Percentiles rank a stretch among this genome's conserved stretches.
These are phyloP conservation scores for Trinectes maculatus DNA, from an alignment of 2,113 vertebrate species.

Conservation along the genomic window DNA sequence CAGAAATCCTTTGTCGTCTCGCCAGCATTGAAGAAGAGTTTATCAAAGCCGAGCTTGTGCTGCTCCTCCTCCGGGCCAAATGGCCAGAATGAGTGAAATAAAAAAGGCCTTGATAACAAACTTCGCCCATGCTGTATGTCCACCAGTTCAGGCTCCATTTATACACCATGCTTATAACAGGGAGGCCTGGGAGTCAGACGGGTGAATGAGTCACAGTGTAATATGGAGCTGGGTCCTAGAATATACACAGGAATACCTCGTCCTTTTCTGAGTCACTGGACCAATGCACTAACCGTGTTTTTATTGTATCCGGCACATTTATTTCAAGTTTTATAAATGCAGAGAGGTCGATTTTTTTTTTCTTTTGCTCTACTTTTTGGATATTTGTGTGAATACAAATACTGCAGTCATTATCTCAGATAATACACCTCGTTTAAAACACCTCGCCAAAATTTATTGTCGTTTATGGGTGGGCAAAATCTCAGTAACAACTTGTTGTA, in stretches of 20 bases:
- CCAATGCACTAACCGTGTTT: conserved; percentile 7
- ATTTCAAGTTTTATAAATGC: conserved; percentile 22
- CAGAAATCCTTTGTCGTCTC: conserved; percentile 32
- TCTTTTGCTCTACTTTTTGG: conserved; percentile 1
- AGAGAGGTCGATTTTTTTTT: not conserved
- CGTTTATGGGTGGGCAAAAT: too few species aligned
- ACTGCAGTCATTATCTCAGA: too few species aligned
- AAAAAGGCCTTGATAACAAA: conserved; percentile 15
- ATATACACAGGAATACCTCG: conserved; percentile 36
- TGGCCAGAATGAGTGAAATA: conserved; percentile 13
- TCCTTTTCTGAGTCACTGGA: conserved; percentile 15
- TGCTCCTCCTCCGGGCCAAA: not conserved
- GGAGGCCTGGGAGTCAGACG: conserved; percentile 20
- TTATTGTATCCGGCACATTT: conserved; percentile 26
- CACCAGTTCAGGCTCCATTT: conserved; percentile 39
- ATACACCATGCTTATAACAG: conserved; percentile 42
- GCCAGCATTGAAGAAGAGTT: conserved; percentile 5
- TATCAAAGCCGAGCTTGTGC: conserved; percentile 26
- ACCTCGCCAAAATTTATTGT: too few species aligned
- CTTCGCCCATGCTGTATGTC: conserved; percentile 5
- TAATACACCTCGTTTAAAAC: too few species aligned
- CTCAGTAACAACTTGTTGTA: too few species aligned
- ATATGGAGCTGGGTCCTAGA: conserved; percentile 31
- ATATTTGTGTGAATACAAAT: too few species aligned
- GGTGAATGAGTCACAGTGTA: conserved; percentile 38